A percentile compares a stretch with the other conserved stretches of the same genome.
phyloP scores from a whole-genome alignment of 1,140 invertebrate species.

The Drosophila navojoa region DNA sequence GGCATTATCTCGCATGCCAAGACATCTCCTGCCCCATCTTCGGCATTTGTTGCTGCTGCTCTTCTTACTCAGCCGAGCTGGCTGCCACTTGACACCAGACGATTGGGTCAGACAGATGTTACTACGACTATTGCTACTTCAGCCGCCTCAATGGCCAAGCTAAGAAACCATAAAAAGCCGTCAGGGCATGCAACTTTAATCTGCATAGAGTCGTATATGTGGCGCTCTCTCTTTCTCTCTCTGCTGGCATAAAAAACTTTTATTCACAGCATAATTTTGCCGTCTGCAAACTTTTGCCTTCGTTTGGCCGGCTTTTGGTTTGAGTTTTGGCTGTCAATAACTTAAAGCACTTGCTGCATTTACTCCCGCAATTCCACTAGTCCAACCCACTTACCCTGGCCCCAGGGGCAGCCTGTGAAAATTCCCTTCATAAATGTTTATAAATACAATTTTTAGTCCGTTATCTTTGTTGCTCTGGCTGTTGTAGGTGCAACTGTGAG shows the following conservation, averaged over 20 bases:
- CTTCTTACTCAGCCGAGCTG: not conserved
- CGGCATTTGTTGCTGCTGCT: not conserved
- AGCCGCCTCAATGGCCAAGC: slow-evolving; percentile 25
- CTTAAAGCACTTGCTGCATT: slow-evolving; percentile 63
- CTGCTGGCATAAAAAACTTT: slow-evolving; percentile 54
- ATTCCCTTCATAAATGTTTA: slow-evolving; percentile 77
- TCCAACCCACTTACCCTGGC: slow-evolving; percentile 11
- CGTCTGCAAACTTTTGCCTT: slow-evolving; percentile 64
- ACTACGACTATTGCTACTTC: slow-evolving; percentile 4
- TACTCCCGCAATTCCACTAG: slow-evolving; percentile 1
- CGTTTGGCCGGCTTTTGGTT: slow-evolving; percentile 51
- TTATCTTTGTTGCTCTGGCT: slow-evolving; percentile 29
- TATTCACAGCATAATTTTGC: slow-evolving; percentile 58
- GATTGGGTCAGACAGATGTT: slow-evolving; percentile 21
- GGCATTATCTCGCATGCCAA: slow-evolving; percentile 11
- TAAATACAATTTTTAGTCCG: slow-evolving; percentile 74
- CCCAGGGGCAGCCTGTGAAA: slow-evolving; percentile 41
- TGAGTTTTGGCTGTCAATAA: slow-evolving; percentile 71
- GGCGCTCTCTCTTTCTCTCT: not conserved
- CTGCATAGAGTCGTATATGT: slow-evolving; percentile 42
- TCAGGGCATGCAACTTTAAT: slow-evolving; percentile 49
- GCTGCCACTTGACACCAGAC: slow-evolving; percentile 37
- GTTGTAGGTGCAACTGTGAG: slow-evolving; percentile 32
- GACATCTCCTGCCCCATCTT: not conserved
- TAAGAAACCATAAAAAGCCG: slow-evolving; percentile 45